Evolutionary conservation across 2,888 invertebrate genomes (phyloP).

Genomic region (Eupithecia tripunctaria): DNA sequence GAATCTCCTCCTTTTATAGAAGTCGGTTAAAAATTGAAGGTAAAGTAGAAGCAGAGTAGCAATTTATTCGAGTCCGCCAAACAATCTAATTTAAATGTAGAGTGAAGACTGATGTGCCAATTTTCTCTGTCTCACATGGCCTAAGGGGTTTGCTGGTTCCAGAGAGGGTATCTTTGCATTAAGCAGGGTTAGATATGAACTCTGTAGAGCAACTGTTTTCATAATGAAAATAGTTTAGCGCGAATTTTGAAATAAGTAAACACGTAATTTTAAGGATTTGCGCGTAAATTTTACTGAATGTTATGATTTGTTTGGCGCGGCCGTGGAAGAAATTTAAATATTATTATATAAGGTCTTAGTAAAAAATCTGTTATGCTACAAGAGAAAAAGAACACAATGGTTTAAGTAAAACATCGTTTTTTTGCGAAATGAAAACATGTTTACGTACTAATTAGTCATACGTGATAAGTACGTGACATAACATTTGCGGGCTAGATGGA

Average conservation of each 20-base stretch:
- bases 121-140: slow-evolving; percentile 64
- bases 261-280: neutral
- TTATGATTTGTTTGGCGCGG: neutral
- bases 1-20: too few relatives aligned
- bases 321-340: neutral
- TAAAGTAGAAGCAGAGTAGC: slow-evolving; percentile 44
- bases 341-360: too few relatives aligned
- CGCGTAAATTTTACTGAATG: neutral
- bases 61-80: slow-evolving; percentile 69
- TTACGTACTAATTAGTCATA: neutral
- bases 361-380: neutral
- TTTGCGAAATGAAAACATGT: neutral
- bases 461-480: neutral
- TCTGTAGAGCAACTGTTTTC: slow-evolving; percentile 15
- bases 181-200: slow-evolving; percentile 30
- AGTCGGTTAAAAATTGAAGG: slow-evolving; percentile 37
- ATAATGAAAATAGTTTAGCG: slow-evolving; percentile 11
- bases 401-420: too few relatives aligned
- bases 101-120: slow-evolving; percentile 66
- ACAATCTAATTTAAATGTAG: slow-evolving; percentile 70
- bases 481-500: neutral
- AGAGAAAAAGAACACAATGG: too few relatives aligned
- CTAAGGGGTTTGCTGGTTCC: slow-evolving; percentile 47
- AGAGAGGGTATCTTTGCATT: slow-evolving; percentile 30
- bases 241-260: neutral